Evolutionary conservation across 2,113 vertebrate genomes (phyloP).

Genomic region (Fulica atra): DNA sequence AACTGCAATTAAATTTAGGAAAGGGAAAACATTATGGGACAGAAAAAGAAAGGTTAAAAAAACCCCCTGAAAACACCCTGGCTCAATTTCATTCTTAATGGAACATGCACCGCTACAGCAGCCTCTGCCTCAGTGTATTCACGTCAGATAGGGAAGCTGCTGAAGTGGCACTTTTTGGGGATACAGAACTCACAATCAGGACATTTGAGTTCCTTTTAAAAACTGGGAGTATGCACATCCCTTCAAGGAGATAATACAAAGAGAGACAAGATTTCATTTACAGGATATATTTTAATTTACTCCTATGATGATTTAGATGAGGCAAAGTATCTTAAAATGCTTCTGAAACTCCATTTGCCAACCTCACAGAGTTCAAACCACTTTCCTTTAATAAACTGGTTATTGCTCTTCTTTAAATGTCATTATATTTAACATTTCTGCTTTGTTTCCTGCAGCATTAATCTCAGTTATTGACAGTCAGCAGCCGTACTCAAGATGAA

Average conservation of each 20-base stretch:
- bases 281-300: conserved; percentile 12
- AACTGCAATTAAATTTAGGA: background rate
- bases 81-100: background rate
- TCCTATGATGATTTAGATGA: background rate
- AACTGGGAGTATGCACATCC: background rate
- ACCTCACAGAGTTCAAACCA: conserved; percentile 21
- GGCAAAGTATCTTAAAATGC: background rate
- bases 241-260: background rate
- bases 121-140: background rate
- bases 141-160: background rate
- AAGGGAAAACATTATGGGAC: background rate
- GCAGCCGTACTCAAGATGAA: conserved; percentile 34
- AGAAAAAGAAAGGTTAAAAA: background rate
- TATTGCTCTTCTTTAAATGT: conserved; percentile 45
- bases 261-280: background rate
- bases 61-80: background rate
- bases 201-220: background rate
- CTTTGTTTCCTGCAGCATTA: conserved; percentile 55
- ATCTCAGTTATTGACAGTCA: conserved; percentile 47
- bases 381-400: conserved; percentile 48
- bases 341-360: conserved; percentile 34
- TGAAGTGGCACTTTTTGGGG: background rate
- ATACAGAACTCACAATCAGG: background rate
- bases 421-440: conserved; percentile 41
- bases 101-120: background rate